phyloP scores from a whole-genome alignment of 2,797 vertebrate species.

The Pantherophis alleghaniensis region DNA sequence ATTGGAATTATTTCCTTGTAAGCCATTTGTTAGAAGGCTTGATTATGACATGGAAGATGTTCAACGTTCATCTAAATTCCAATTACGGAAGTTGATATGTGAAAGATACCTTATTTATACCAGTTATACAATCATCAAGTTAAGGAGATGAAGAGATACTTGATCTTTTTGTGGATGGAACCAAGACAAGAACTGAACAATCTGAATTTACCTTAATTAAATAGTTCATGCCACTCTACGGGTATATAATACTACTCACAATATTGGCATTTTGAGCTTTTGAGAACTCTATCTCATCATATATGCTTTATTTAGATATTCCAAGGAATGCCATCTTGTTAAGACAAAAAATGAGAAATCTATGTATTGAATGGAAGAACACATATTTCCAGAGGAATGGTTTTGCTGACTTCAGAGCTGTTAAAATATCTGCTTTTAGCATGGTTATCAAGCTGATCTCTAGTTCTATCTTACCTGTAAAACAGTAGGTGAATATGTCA shows the following conservation, averaged over 20 bases:
- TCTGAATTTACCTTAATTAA: not conserved
- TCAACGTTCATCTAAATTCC: not conserved
- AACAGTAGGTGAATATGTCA: not conserved
- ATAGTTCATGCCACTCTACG: not conserved
- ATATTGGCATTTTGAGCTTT: not conserved
- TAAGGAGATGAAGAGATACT: not conserved
- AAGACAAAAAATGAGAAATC: not conserved
- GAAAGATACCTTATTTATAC: not conserved
- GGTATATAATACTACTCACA: not conserved
- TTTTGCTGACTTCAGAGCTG: not conserved
- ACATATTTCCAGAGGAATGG: not conserved
- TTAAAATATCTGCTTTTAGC: not conserved
- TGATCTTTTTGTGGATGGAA: not conserved
- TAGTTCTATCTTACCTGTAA: not conserved
- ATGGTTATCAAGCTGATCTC: not conserved
- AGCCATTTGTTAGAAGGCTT: not conserved
- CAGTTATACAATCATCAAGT: not conserved
- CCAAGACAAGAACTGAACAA: not conserved
- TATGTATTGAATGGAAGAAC: not conserved
- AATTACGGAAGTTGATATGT: not conserved
- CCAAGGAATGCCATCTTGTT: not conserved
- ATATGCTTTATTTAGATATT: not conserved
- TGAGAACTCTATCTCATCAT: not conserved
- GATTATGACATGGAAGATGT: not conserved
- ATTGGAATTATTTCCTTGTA: not conserved